Evolutionary conservation across 1,140 invertebrate genomes (phyloP).

Genomic region (Saccostrea glomerata): DNA sequence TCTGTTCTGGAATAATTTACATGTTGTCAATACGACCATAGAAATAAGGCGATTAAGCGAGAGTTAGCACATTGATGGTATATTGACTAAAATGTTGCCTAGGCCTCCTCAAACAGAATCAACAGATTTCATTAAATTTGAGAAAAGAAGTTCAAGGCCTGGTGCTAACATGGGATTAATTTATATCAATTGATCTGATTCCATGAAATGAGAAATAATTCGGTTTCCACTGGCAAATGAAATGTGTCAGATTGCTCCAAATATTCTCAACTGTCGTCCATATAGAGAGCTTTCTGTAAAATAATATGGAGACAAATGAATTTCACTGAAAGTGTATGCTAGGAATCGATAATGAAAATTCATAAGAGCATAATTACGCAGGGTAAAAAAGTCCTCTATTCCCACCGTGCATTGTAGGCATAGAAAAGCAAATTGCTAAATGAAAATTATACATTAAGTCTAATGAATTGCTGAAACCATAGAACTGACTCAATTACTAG

Average conservation of each 20-base stretch:
- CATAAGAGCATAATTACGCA: neutral
- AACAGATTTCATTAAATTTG: neutral
- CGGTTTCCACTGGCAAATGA: neutral
- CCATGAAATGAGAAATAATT: constrained; percentile 1
- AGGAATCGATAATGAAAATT: neutral
- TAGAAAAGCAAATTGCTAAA: neutral
- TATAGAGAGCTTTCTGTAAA: neutral
- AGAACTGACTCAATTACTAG: no score
- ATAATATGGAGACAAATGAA: neutral
- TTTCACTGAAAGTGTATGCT: neutral
- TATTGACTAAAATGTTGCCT: neutral
- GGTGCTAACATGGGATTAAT: neutral
- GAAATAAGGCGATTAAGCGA: neutral
- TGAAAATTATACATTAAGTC: neutral
- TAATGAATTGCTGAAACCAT: no score
- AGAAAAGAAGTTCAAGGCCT: neutral
- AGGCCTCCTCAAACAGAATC: neutral
- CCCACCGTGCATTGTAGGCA: neutral
- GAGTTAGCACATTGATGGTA: neutral
- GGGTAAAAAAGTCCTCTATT: neutral
- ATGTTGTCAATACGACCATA: neutral
- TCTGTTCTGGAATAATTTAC: neutral
- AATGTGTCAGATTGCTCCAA: neutral
- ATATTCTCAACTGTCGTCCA: neutral
- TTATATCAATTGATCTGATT: neutral